Evolutionary conservation across 2,113 vertebrate species (phyloP).

Genomic region (Candoia aspera): DNA sequence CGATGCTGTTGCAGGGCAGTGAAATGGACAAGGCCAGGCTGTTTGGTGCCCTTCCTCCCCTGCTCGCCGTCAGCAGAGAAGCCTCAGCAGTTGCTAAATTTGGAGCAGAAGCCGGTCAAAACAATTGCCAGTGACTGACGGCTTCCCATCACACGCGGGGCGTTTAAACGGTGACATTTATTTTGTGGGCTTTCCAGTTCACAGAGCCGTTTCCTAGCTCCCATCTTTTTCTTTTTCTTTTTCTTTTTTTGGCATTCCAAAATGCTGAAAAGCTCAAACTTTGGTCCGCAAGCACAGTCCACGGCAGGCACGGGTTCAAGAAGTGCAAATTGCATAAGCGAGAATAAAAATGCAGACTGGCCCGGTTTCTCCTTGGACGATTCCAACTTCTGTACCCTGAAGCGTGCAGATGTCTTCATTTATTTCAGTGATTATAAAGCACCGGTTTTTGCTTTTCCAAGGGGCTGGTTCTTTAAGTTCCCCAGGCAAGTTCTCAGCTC

Average conservation of each 20-base stretch:
- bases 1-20: neutral
- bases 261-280: neutral
- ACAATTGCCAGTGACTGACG: too few species aligned
- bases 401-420: neutral
- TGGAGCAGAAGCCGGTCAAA: neutral
- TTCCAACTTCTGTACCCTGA: neutral
- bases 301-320: neutral
- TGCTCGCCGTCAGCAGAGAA: too few species aligned
- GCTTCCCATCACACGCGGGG: too few species aligned
- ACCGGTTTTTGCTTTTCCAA: neutral
- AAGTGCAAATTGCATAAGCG: neutral
- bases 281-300: neutral
- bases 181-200: neutral
- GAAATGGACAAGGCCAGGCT: too few species aligned
- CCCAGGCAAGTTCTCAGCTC: neutral
- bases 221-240: too few species aligned
- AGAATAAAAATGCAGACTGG: neutral
- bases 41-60: too few species aligned
- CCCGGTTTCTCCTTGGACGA: neutral
- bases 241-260: neutral
- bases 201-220: neutral
- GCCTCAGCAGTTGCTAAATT: too few species aligned
- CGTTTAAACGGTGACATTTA: neutral
- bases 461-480: neutral
- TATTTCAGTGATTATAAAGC: neutral